Conservation (phyloP, 2,113 vertebrate species). For the Podarcis muralis region DNA sequence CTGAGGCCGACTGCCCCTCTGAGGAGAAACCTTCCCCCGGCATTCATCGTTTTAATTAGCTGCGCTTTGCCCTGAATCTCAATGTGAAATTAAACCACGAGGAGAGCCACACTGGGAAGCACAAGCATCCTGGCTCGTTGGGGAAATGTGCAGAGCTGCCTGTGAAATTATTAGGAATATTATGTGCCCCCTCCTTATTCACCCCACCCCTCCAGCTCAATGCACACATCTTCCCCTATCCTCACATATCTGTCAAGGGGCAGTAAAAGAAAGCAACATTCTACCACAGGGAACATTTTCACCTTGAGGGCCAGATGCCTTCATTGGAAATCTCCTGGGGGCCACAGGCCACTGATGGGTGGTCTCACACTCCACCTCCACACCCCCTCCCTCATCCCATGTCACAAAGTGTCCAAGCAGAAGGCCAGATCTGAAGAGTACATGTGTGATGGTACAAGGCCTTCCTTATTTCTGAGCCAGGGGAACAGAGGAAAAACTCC, state of each 20-base stretch:
- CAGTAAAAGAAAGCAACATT: background rate
- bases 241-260: background rate
- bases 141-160: constrained; percentile 44
- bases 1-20: constrained; percentile 55
- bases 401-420: too few species aligned
- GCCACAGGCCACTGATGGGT: too few species aligned
- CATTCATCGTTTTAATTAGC: constrained; percentile 74
- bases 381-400: too few species aligned
- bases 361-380: too few species aligned
- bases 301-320: too few species aligned
- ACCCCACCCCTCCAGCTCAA: constrained; percentile 25
- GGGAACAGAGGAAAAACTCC: too few species aligned
- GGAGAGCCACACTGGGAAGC: constrained; percentile 43
- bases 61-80: constrained; percentile 70
- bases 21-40: constrained; percentile 57
- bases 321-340: too few species aligned
- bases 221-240: background rate
- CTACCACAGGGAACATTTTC: too few species aligned
- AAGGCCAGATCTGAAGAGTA: too few species aligned
- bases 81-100: constrained; percentile 63
- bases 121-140: constrained; percentile 64
- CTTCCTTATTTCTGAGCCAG: too few species aligned
- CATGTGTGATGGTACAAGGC: too few species aligned
- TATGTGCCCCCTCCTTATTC: constrained; percentile 33
- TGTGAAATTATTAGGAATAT: constrained; percentile 66